Conservation (phyloP, 2,797 vertebrate genomes). For the Falco biarmicus region DNA sequence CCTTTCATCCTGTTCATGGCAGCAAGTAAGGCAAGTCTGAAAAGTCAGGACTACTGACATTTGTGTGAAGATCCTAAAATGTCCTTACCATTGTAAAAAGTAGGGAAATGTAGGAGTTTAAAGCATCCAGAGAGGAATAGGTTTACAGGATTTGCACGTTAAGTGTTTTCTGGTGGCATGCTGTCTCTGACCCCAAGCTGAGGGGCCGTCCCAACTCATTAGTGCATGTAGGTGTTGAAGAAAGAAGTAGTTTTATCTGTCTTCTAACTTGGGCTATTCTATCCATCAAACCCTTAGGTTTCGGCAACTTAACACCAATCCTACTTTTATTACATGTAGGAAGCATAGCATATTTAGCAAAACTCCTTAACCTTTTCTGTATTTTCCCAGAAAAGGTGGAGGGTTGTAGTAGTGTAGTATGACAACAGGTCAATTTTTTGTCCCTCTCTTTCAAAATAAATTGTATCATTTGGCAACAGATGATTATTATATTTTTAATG, state of each 20-base stretch:
- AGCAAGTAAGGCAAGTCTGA: background rate
- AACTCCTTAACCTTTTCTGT: background rate
- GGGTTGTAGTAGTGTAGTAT: background rate
- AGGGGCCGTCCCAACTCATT: background rate
- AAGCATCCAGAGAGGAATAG: accelerated
- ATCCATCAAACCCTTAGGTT: background rate
- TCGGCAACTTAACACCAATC: background rate
- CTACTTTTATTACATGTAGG: background rate
- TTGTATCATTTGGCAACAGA: background rate
- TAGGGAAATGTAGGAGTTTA: background rate
- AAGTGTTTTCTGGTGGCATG: background rate
- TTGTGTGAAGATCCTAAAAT: background rate
- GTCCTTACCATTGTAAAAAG: background rate
- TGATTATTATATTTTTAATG: background rate
- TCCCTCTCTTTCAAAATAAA: background rate
- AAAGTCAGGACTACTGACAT: background rate
- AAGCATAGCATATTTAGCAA: background rate
- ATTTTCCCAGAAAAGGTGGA: background rate
- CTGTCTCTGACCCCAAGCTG: background rate
- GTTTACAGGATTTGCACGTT: background rate
- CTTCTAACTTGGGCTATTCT: background rate
- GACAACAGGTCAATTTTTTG: background rate
- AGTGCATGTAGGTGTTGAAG: background rate
- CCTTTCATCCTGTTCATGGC: background rate
- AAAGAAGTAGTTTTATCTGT: background rate